phyloP scores from a whole-genome alignment of 2,113 vertebrate genomes.

The Sigmodon hispidus region DNA sequence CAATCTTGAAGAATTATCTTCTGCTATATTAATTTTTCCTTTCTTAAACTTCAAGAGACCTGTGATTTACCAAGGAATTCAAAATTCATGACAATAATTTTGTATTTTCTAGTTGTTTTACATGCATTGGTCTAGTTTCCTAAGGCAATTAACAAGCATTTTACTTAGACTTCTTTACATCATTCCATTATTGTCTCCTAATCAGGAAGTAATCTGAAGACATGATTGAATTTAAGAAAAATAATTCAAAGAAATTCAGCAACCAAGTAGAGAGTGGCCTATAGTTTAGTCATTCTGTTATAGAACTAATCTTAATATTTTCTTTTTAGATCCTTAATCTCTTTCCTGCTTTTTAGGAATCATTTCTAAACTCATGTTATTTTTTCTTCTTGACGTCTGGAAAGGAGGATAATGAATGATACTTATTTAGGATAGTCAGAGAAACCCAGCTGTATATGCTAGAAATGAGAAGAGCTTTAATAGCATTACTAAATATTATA shows the following conservation, averaged over 20 bases:
- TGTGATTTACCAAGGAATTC: neutral
- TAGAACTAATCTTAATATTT: neutral
- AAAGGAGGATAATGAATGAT: neutral
- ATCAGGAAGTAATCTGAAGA: neutral
- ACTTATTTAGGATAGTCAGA: neutral
- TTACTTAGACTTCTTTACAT: neutral
- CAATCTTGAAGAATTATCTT: neutral
- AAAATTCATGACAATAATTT: neutral
- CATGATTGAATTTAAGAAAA: neutral
- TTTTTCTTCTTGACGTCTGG: constrained; percentile 13
- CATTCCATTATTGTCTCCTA: neutral
- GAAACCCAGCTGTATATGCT: neutral
- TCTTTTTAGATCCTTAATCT: neutral
- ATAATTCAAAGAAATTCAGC: neutral
- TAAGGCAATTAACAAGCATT: neutral
- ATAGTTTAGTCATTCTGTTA: neutral
- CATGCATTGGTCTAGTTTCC: neutral
- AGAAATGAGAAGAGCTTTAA: neutral
- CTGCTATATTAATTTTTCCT: neutral
- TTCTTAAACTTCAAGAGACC: neutral
- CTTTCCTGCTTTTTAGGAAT: neutral
- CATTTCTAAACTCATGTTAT: neutral
- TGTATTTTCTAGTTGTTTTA: neutral
- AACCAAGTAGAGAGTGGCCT: neutral
- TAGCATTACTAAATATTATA: neutral